phyloP scores from a whole-genome alignment of 92 coral and sea anemone species.

The Phenganax marumi region DNA sequence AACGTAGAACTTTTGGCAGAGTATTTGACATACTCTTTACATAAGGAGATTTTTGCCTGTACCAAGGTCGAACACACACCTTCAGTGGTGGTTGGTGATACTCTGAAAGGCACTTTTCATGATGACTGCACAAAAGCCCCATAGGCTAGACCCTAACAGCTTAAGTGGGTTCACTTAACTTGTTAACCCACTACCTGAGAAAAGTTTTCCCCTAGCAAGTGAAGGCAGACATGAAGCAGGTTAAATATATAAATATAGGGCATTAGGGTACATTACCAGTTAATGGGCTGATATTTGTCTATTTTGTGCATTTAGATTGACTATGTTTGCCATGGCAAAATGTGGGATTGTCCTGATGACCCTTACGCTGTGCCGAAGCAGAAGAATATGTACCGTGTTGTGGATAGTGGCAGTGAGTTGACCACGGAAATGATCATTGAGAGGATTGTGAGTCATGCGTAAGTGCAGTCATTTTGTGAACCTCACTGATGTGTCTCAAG shows the following conservation, averaged over 20 bases:
- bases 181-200: no score
- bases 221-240: neutral
- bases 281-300: neutral
- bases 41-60: no score
- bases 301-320: constrained; percentile 61
- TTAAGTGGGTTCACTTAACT: no score
- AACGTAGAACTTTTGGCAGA: no score
- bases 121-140: no score
- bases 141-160: no score
- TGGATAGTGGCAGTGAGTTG: constrained; percentile 64
- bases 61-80: no score
- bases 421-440: constrained; percentile 93
- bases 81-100: no score
- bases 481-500: no score
- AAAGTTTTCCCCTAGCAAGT: no score
- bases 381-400: constrained; percentile 61
- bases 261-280: neutral
- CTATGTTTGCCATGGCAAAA: constrained; percentile 81
- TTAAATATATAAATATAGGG: neutral
- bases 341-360: constrained; percentile 74
- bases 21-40: no score
- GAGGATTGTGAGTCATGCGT: constrained; percentile 83
- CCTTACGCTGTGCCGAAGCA: constrained; percentile 77
- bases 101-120: no score
- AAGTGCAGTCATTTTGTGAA: constrained; percentile 9